Base-by-base conservation (phyloP, 2,888 invertebrate species). In the Trichacis sp. region DNA sequence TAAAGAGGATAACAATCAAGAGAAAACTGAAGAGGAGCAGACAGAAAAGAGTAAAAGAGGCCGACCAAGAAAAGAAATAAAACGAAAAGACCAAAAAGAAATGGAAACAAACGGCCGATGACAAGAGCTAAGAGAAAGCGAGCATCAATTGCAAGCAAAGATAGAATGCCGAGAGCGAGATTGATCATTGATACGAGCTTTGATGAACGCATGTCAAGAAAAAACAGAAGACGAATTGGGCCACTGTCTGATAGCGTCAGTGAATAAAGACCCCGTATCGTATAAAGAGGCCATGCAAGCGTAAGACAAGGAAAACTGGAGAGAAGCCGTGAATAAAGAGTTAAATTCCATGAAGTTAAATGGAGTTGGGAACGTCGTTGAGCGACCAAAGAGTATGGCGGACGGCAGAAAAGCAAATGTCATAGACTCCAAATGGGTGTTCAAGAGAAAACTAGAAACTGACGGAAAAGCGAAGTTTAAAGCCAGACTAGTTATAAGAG, bases 391-490 rank as follows among this genome's bases (percentile, higher is more conserved):
- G 12, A 33, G 40, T 38, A 50, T 14, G 46, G 33, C 33, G 33
- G 46, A 64, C 36, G 47, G 43, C 11, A 33, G 40, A n/a, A 64
- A 38, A 54, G 38, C 52, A 18, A 55, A 69, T 20, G 54, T 68
- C 2, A 59, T 69, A 24, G 69, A 69, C 46, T 71, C 64, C 50
- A 62, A 47, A 53, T 71, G 71, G 65, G 69, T 69, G 1, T 65
- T 69, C n/a, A n/a, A n/a, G n/a, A n/a, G n/a, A n/a, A n/a, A n/a
- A n/a, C n/a, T n/a, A n/a, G n/a, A n/a, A n/a, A 15, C 8, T 6
- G 46, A 62, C 43, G 58, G 51, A n/a, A 45, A 29, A 1, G 45
- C 11, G 0, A 59, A 12, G 29, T 53, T 43, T 45, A 65, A 70
- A 55, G 62, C 60, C 3, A 40, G 70, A 50, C 29, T 70, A 19